Base-by-base conservation (phyloP, 2,113 vertebrate genomes). In the Mustela lutreola region DNA sequence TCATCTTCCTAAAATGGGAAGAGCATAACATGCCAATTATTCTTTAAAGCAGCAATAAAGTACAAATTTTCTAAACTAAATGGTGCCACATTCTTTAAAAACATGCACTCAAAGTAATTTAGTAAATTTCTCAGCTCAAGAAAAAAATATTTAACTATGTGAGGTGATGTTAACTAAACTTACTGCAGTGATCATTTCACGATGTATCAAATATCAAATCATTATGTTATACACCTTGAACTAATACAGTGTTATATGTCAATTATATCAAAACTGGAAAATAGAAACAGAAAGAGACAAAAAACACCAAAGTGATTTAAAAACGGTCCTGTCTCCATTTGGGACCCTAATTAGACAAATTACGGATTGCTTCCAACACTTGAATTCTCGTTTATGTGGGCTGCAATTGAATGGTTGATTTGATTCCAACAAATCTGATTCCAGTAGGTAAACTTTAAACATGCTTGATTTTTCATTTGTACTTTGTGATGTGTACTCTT, bases 381-480 rank as follows among this genome's bases (percentile, higher is more conserved):
- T 67, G 7, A 53, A 36, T 92, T 79, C 19, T 81, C 21, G 28
- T 50, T 65, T 82, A 19, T 78, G 50, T 50, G 56, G 26, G 21
- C 62, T 81, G 48, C 62, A 7, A 11, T 82, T 89, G 7, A 76
- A 65, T 65, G 53, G 16, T 56, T 56, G 53, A 56, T 18, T 56
- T 56, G 53, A 56, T 56, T 56, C 53, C 53, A 56, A 56, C 53
- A 56, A 56, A 56, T 18, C 5, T 18, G 53, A 56, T 56, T 56
- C 53, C 53, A 56, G 16, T 56, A 56, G 53, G 18, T 56, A 18
- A 56, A 56, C 53, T 56, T 56, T 56, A 56, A 56, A 56, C 53
- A 56, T 56, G 53, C 53, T 96, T 75, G 86, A 83, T 70, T 78
- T 94, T 95, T 96, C 71, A 89, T 82, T 95, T 91, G 70, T 81